Percentiles rank a stretch among this genome's conserved stretches.
Conservation (phyloP, 2,113 vertebrate genomes). For the Saccopteryx bilineata region DNA sequence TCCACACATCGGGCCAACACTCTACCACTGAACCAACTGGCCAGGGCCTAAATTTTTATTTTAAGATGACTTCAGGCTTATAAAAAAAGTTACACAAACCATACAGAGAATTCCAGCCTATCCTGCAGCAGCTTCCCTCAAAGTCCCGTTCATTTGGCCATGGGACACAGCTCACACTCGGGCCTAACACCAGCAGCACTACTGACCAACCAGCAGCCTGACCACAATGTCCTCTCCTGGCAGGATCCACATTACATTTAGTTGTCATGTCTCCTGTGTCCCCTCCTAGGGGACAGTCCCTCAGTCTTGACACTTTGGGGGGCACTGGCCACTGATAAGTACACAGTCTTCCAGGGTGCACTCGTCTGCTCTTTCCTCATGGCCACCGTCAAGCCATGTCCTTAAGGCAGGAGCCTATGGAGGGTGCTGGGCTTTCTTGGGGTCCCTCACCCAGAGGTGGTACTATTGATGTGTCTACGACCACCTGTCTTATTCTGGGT, state of each 20-base stretch:
- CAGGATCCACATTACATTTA: accelerated
- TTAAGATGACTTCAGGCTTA: background rate
- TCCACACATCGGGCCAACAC: no score
- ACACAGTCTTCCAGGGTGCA: background rate
- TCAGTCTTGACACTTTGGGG: accelerated
- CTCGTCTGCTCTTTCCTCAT: accelerated
- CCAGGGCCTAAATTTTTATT: background rate
- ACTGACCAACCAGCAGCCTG: no score
- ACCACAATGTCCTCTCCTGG: accelerated
- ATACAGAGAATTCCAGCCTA: background rate
- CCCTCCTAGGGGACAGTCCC: background rate
- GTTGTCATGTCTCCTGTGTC: background rate
- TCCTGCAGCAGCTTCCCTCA: accelerated
- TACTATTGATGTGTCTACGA: accelerated
- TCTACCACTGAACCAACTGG: no score
- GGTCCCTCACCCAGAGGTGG: background rate
- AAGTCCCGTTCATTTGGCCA: background rate
- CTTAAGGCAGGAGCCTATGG: accelerated
- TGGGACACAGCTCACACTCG: no score
- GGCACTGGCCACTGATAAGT: background rate
- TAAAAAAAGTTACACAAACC: background rate
- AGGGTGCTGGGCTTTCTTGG: background rate
- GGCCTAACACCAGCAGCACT: accelerated
- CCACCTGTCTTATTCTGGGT: background rate
- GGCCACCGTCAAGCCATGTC: accelerated